phyloP scores from a whole-genome alignment of 2,113 vertebrate species.

The Myotis brandtii region DNA sequence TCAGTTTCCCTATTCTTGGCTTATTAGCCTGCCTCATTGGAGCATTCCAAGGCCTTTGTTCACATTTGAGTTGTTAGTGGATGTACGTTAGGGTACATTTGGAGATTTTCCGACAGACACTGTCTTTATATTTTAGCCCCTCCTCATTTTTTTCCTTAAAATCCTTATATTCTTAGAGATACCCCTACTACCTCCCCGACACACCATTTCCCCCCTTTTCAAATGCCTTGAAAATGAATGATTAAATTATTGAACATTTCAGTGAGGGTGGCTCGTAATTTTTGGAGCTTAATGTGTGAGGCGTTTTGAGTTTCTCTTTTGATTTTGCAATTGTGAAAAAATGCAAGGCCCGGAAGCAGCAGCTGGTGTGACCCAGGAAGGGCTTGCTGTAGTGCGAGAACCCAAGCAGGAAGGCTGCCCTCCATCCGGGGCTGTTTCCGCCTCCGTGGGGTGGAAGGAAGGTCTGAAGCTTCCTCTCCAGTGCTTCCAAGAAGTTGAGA shows the following conservation, averaged over 20 bases:
- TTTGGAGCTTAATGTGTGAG: background rate
- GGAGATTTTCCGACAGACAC: background rate
- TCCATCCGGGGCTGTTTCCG: background rate
- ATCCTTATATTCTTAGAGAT: background rate
- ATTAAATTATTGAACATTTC: background rate
- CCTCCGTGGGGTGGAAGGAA: background rate
- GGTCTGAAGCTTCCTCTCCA: background rate
- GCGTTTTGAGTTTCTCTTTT: conserved; percentile 52
- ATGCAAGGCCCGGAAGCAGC: background rate
- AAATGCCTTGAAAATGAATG: background rate
- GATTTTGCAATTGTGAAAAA: background rate
- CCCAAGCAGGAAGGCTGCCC: background rate
- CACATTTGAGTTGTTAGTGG: background rate
- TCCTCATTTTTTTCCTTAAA: background rate
- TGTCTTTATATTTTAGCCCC: background rate
- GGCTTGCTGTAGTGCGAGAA: background rate
- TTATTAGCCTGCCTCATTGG: no score
- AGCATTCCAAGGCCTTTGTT: background rate
- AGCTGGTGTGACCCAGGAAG: background rate
- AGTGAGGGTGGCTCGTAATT: background rate
- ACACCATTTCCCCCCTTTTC: no score
- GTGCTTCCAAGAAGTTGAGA: background rate
- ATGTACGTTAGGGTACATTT: conserved; percentile 1
- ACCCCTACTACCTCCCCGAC: background rate
- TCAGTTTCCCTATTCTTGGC: no score